These are phyloP conservation scores for Tarsius wallacei DNA, from an alignment of 2,797 vertebrate genomes.

Conservation along the genomic window DNA sequence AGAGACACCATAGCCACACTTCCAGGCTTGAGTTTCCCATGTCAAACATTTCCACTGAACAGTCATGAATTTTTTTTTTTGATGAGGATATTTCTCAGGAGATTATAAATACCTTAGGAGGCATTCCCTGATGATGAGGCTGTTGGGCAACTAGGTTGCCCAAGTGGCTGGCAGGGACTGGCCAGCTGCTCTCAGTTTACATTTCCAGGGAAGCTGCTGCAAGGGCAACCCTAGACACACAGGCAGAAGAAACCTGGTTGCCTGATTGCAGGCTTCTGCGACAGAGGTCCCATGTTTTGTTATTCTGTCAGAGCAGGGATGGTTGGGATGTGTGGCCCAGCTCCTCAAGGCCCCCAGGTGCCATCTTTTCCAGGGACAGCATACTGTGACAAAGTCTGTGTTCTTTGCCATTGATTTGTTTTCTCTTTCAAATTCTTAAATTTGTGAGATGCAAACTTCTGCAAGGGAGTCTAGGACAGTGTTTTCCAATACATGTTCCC, in stretches of 20 bases:
- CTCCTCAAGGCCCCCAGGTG: not conserved
- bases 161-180: not conserved
- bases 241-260: not conserved
- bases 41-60: not conserved
- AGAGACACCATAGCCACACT: not conserved
- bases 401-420: not conserved
- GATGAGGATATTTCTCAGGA: not conserved
- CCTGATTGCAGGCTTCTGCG: no score
- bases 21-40: not conserved
- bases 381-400: not conserved
- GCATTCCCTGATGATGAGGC: not conserved
- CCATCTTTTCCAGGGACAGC: not conserved
- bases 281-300: not conserved
- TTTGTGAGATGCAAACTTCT: not conserved
- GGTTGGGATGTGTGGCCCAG: not conserved
- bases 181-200: not conserved
- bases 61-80: slow-evolving; percentile 16
- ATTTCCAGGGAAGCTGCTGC: not conserved
- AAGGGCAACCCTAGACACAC: not conserved
- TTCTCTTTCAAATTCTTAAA: slow-evolving; percentile 15
- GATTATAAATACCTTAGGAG: not conserved
- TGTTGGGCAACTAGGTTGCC: not conserved
- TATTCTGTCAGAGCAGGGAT: not conserved
- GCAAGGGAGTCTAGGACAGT: not conserved
- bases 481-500: not conserved